A percentile compares a stretch with the other conserved stretches of the same genome.
phyloP scores from a whole-genome alignment of 2,888 invertebrate species.

The Drosophila suboccidentalis region DNA sequence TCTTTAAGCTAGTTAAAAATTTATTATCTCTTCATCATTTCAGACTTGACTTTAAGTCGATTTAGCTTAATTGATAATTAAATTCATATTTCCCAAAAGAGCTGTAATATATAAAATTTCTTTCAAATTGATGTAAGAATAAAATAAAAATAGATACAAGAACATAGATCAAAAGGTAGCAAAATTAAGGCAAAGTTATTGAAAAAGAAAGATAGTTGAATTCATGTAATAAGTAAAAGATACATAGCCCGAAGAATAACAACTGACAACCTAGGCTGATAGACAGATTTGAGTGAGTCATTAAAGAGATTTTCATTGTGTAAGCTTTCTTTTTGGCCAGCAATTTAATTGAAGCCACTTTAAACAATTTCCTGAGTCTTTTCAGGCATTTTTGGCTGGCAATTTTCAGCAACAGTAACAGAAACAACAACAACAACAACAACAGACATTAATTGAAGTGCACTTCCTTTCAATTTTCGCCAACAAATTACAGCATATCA shows the following conservation, averaged over 20 bases:
- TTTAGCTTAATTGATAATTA: too few relatives aligned
- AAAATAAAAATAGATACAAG: too few relatives aligned
- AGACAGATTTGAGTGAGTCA: background rate
- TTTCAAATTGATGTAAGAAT: too few relatives aligned
- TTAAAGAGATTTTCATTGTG: constrained; percentile 7
- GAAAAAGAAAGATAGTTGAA: background rate
- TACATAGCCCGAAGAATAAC: background rate
- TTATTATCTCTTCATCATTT: background rate
- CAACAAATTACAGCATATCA: constrained; percentile 72
- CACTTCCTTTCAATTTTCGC: constrained; percentile 78
- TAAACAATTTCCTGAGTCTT: constrained; percentile 8
- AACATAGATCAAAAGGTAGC: too few relatives aligned
- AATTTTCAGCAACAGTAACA: constrained; percentile 22
- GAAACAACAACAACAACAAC: constrained; percentile 11
- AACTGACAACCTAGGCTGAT: background rate
- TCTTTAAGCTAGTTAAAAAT: background rate
- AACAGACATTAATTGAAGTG: constrained; percentile 71
- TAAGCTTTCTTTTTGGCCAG: background rate
- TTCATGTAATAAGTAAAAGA: background rate
- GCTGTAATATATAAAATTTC: too few relatives aligned
- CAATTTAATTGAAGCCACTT: constrained; percentile 11
- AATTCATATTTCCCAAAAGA: background rate
- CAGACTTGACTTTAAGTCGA: background rate
- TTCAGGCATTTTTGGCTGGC: constrained; percentile 9
- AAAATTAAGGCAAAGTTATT: too few relatives aligned